Evolutionary conservation across 2,888 invertebrate genomes (phyloP), one percentile per base, ranked within the genome.

Genomic region (Drosophila pullipes): DNA sequence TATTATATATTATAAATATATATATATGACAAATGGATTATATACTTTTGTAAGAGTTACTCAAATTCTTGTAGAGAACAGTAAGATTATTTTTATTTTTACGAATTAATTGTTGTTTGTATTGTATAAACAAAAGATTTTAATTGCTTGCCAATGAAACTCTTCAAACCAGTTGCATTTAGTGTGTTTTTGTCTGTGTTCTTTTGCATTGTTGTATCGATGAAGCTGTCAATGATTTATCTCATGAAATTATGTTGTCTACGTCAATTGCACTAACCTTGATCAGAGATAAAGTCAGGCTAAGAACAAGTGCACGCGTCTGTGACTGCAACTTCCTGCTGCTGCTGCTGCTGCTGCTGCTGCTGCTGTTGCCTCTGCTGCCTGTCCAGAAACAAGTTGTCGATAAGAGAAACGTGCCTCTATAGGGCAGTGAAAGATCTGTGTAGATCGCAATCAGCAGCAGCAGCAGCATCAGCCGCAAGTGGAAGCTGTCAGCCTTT

Each of bases 191-290:
- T 2, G 7, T 33, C 5, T 10, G 3, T n/a, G 6, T n/a, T 44
- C 44, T 35, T 7, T 52, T 0, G 22, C 22, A 41, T 44, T 54
- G 54, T 28, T 72, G 41, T 35, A 39, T 55, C 39, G 49, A 39
- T 35, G 61, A 33, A n/a, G 3, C 52, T 66, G 49, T 65, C 69
- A 66, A 84, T 80, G 80, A 78, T 35, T 74, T 84, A 87, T 78
- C 82, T 73, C 50, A 25, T 60, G 73, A 83, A 85, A 85, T 85
- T 85, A 88, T 79, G 88, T 85, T 88, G 88, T 81, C 70, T 83
- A 67, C 74, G 68, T 85, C 81, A 83, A 83, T 76, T 82, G 82
- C 82, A 74, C 53, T 58, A 70, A 59, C 53, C 82, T 68, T 57
- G 82, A 81, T 85, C 77, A 31, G 33, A 80, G 80, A 79, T 79